A percentile compares a stretch with the other conserved stretches of the same genome.
These are phyloP conservation scores for Fopius arisanus DNA, from an alignment of 1,140 invertebrate genomes.

Conservation along the genomic window DNA sequence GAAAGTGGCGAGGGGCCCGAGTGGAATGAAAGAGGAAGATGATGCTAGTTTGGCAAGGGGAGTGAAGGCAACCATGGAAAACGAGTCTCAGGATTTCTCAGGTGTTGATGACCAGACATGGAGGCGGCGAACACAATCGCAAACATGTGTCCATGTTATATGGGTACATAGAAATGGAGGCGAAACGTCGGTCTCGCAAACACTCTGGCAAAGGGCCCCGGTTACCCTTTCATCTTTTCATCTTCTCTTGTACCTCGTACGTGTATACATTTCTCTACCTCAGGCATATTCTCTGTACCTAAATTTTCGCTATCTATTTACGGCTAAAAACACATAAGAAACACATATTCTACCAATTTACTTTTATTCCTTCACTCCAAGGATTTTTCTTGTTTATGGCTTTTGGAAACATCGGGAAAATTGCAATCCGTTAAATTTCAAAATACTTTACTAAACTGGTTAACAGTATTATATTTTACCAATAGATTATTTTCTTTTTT, in stretches of 20 bases:
- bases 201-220: background rate
- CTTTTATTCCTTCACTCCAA: no score
- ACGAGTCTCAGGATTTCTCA: slow-evolving; percentile 49
- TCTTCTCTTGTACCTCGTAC: background rate
- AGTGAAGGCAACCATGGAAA: slow-evolving; percentile 39
- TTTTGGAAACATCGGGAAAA: no score
- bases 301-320: no score
- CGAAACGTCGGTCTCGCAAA: background rate
- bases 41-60: background rate
- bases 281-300: no score
- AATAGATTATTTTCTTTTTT: no score
- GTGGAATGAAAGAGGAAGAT: background rate
- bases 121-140: slow-evolving; percentile 41
- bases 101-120: slow-evolving; percentile 62
- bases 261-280: background rate
- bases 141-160: background rate
- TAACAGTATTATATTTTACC: no score
- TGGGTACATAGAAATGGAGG: background rate
- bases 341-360: no score
- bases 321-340: no score
- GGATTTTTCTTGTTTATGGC: no score
- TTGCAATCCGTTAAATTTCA: no score
- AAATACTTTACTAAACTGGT: no score
- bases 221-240: slow-evolving; percentile 10
- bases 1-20: background rate